Base-by-base conservation (phyloP, 1,140 invertebrate species). In the Drosophila bocqueti region DNA sequence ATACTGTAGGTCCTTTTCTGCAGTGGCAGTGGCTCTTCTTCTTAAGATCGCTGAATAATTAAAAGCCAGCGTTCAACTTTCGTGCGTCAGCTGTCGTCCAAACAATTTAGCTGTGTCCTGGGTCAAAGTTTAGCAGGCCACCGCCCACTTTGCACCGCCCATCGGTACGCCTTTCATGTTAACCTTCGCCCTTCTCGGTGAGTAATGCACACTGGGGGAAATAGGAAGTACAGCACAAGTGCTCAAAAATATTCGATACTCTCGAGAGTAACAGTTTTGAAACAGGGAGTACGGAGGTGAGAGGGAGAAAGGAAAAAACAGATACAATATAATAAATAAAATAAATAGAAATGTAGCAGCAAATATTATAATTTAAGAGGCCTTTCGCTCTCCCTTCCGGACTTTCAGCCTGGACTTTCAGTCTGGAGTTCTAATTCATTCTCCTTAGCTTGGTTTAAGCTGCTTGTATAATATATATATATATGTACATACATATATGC, bases 41-140 rank as follows among this genome's bases (percentile, higher is more conserved):
- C 71, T 71, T 76, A 63, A 87, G 83, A 80, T 82, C 72, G 83
- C 29, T 84, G 81, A 89, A 89, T 89, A 90, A 89, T 89, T 89
- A 90, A 89, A 87, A 81, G 57, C 54, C 61, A 76, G 50, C 67
- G 84, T 76, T 64, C 77, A 79, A 87, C 81, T 90, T 84, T 81
- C 66, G 81, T 68, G 81, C 62, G 69, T 81, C 81, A 87, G 73
- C 77, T 90, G 85, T 90, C 81, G 69, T 64, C 77, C 77, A 89
- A 87, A 84, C 81, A 89, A 81, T 83, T 87, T 89, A 79, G 81
- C 84, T 78, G 77, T 62, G 60, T 65, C 77, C 77, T 83, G 84
- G 81, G 83, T 89, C 84, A 89, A 89, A 87, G 84, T 89, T 84
- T 79, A 83, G 68, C 78, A 78, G 77, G 82, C 64, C 77, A 54